These are phyloP conservation scores for Trachythela sp. DNA, from an alignment of 64 coral and sea anemone genomes.

Conservation along the genomic window DNA sequence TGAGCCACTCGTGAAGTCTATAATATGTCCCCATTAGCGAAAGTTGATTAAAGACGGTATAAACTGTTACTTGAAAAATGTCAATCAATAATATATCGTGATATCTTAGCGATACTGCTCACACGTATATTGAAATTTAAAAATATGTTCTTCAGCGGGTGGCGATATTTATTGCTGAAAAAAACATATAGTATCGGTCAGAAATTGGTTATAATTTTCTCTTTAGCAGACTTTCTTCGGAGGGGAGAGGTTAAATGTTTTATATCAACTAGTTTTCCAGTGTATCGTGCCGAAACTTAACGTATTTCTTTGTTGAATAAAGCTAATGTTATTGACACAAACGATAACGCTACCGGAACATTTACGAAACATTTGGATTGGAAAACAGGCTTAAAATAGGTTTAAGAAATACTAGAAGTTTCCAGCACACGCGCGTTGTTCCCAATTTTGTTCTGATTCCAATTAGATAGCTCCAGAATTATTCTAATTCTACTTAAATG, in stretches of 20 bases:
- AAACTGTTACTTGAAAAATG: background rate
- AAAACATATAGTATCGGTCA: background rate
- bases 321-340: too few relatives aligned
- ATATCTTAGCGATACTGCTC: background rate
- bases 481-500: background rate
- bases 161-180: background rate
- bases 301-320: too few relatives aligned
- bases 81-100: background rate
- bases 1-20: background rate
- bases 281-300: too few relatives aligned
- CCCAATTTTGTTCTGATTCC: background rate
- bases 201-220: too few relatives aligned
- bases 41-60: background rate
- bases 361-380: too few relatives aligned
- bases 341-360: too few relatives aligned
- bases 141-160: background rate
- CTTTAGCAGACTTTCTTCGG: too few relatives aligned
- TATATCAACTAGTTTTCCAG: too few relatives aligned
- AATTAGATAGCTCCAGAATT: background rate
- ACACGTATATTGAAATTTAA: background rate
- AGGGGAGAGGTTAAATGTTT: too few relatives aligned
- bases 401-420: background rate
- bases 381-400: too few relatives aligned
- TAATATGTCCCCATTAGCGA: background rate
- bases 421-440: background rate